Base-by-base conservation (phyloP, 2,888 invertebrate species). In the Scaptomyza polygonia region DNA sequence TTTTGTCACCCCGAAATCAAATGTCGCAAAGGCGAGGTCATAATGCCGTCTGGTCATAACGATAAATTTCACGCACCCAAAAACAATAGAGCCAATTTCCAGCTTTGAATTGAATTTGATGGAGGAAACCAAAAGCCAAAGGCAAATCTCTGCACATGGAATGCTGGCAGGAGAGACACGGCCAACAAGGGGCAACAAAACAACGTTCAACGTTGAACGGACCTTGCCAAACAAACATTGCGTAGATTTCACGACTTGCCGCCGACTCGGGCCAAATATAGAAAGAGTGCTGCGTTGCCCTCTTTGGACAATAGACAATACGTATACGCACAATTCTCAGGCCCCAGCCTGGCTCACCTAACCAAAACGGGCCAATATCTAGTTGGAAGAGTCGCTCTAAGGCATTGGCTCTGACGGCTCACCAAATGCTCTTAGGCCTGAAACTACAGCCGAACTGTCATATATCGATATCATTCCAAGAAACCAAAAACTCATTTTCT, bases 1-100 rank as follows among this genome's bases (percentile, higher is more conserved):
- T 77, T 72, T 76, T 79, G 72, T 77, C 80, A 72, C 70, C 75
- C 61, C 73, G 18, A 71, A 72, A 77, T 80, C 75, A 82, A 77
- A 77, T 79, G 82, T 85, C 82, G 72, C 66, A 70, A 57, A 69
- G 71, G 64, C 82, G 82, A 79, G 85, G 82, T 82, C 82, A 85
- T 65, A 81, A 68, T 63, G 73, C 67, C 69, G 59, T 42, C 54
- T 59, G 72, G 62, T 75, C 85, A 83, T 85, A 83, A 85, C 86
- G 69, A 84, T 84, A 84, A 86, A 83, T 86, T 86, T 79, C 78
- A 84, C 84, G 84, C 84, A 84, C 67, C 77, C 74, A 72, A 75
- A 84, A 67, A 84, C 86, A 86, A 84, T 83, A 70, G 73, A 72
- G 70, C 65, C 83, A 83, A 82, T 84, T 81, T 74, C 57, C 61